phyloP scores from a whole-genome alignment of 2,797 vertebrate genomes.

The Darevskia nairensis region DNA sequence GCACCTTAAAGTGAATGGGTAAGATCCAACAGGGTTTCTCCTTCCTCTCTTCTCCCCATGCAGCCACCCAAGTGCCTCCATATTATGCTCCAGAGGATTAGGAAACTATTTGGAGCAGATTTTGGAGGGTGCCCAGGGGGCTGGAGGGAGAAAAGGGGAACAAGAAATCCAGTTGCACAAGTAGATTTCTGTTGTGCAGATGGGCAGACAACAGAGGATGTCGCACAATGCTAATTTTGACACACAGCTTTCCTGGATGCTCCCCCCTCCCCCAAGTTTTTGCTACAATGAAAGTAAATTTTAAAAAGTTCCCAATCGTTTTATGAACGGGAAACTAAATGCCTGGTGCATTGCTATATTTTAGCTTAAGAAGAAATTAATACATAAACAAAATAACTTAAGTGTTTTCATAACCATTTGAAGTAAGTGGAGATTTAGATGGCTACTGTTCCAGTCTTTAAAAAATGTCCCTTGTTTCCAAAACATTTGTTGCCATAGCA shows the following conservation, averaged over 20 bases:
- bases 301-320: neutral
- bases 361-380: neutral
- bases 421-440: slow-evolving; percentile 54
- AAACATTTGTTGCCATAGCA: slow-evolving; percentile 72
- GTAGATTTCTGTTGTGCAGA: too few relatives aligned
- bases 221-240: neutral
- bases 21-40: too few relatives aligned
- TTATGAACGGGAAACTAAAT: neutral
- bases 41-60: too few relatives aligned
- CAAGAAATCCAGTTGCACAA: too few relatives aligned
- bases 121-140: too few relatives aligned
- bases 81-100: too few relatives aligned
- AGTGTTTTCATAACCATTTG: slow-evolving; percentile 46
- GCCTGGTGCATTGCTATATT: neutral
- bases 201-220: too few relatives aligned
- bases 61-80: too few relatives aligned
- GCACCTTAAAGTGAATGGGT: neutral
- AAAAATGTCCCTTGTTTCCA: slow-evolving; percentile 67
- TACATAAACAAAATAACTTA: slow-evolving; percentile 40
- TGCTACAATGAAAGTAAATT: neutral
- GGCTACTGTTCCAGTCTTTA: slow-evolving; percentile 48
- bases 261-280: neutral
- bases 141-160: too few relatives aligned
- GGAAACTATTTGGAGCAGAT: too few relatives aligned
- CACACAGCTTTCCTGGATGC: neutral